Percentiles rank a stretch among this genome's conserved stretches.
phyloP scores from a whole-genome alignment of 2,888 invertebrate genomes.

The Ypsolopha scabrella region DNA sequence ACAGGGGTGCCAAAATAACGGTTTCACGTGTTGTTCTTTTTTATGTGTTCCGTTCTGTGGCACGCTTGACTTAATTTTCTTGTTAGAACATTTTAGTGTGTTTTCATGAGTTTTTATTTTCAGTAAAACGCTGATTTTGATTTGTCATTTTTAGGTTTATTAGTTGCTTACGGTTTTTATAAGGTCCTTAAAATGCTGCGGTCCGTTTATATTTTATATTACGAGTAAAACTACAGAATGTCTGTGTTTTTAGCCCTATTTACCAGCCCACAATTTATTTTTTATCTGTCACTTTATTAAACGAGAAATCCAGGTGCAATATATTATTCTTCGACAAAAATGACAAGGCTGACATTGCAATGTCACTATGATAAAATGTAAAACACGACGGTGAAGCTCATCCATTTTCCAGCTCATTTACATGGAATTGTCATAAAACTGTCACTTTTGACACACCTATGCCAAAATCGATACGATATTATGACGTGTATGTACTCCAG shows the following conservation, averaged over 20 bases:
- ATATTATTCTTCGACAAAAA: background rate
- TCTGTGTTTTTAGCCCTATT: no score
- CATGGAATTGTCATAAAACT: constrained; percentile 44
- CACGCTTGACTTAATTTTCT: constrained; percentile 4
- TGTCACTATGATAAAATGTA: no score
- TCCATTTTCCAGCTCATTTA: constrained; percentile 37
- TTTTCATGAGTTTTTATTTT: no score
- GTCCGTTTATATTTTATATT: no score
- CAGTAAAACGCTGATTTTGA: no score
- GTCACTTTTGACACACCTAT: constrained; percentile 31
- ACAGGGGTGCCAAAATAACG: constrained; percentile 62
- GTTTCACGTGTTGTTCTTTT: constrained; percentile 58
- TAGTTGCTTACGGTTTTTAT: no score
- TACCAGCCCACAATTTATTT: background rate
- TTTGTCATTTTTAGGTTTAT: no score
- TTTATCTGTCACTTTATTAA: background rate
- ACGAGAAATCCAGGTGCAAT: background rate
- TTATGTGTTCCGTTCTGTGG: constrained; percentile 55
- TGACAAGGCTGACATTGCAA: no score
- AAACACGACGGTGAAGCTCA: constrained; percentile 15
- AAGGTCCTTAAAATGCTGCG: no score
- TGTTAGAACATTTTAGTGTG: constrained; percentile 2
- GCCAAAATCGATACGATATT: background rate
- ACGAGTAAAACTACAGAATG: no score
- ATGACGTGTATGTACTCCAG: background rate